Base-by-base conservation (phyloP, 2,113 vertebrate species). In the Crotophaga sulcirostris region DNA sequence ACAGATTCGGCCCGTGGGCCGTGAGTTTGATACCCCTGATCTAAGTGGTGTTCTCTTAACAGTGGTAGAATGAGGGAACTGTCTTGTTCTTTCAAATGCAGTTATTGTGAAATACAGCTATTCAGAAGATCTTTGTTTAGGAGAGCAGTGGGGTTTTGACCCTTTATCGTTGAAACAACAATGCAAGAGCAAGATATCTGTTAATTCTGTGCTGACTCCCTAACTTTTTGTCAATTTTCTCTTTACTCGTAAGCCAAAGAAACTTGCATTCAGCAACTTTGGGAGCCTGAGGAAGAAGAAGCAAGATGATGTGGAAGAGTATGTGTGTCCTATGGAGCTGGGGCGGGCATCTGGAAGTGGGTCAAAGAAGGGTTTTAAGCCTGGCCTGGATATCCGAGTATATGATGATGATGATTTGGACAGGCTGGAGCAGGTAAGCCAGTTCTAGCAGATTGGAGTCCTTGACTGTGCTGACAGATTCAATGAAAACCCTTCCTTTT, bases 311-410 rank as follows among this genome's bases (percentile, higher is more conserved):
- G 98, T 84, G 11, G 99, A 99, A 87, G 99, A 99, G 94, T 99
- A 99, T 9, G 98, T 99, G 47, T 99, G 99, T 96, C 99, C 99
- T 2, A 99, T 99, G 99, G 99, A 99, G 49, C 95, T 99, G 95
- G 99, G 99, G 20, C 98, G 98, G 97, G 98, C 97, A 5, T 98
- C 99, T 87, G 99, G 99, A 87, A 97, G 97, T 49, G 97, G 98
- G 49, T 98, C 98, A 1, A 99, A 99, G 96, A 99, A 99, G 92
- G 99, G 98, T 10, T 98, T 98, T 36, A 98, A 98, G 56, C 38
- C 98, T 58, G 98, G 98, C 36, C 76, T 98, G 96, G 99, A 99
- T 94, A 98, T 99, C 47, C 97, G 97, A 81, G 98, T 99, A 2
- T 99, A 99, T 16, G 99, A 99, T 0, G 98, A 98, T 17, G 99